A percentile compares a stretch with the other conserved stretches of the same genome.
These are phyloP conservation scores for Graptemys geographica DNA, from an alignment of 2,797 vertebrate genomes.

Conservation along the genomic window DNA sequence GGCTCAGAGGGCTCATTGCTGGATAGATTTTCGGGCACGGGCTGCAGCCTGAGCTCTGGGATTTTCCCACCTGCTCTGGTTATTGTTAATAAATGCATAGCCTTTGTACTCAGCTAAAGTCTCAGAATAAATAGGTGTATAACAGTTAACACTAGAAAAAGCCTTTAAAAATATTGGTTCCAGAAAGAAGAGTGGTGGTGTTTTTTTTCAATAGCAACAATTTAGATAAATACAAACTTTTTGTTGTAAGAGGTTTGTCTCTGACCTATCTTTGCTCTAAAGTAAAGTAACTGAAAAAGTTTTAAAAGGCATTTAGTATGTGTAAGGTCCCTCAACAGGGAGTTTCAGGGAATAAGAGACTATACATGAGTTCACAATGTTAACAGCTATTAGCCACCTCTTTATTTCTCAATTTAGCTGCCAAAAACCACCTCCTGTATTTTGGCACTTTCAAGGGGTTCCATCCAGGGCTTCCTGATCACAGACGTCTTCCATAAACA, in stretches of 20 bases:
- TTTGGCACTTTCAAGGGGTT: not conserved
- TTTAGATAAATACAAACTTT: not conserved
- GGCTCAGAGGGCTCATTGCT: no score
- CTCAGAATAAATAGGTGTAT: not conserved
- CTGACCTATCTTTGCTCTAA: not conserved
- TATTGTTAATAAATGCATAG: accelerated
- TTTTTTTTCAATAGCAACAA: not conserved
- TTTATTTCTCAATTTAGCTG: slow-evolving; percentile 17
- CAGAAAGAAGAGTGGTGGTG: not conserved
- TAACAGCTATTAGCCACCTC: slow-evolving; percentile 4
- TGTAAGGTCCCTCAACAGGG: not conserved
- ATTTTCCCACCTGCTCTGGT: not conserved
- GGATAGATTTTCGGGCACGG: no score
- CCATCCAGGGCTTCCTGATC: not conserved
- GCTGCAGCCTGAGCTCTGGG: no score
- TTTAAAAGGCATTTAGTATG: not conserved
- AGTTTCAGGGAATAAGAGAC: not conserved
- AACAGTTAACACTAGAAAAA: not conserved
- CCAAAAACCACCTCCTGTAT: not conserved
- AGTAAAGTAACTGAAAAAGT: not conserved
- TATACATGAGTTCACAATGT: not conserved
- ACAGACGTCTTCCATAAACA: not conserved
- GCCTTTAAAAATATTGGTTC: not conserved
- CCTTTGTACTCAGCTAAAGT: not conserved
- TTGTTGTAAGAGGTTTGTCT: not conserved